Conservation (phyloP, 2,797 vertebrate species). For the Esox masquinongy region DNA sequence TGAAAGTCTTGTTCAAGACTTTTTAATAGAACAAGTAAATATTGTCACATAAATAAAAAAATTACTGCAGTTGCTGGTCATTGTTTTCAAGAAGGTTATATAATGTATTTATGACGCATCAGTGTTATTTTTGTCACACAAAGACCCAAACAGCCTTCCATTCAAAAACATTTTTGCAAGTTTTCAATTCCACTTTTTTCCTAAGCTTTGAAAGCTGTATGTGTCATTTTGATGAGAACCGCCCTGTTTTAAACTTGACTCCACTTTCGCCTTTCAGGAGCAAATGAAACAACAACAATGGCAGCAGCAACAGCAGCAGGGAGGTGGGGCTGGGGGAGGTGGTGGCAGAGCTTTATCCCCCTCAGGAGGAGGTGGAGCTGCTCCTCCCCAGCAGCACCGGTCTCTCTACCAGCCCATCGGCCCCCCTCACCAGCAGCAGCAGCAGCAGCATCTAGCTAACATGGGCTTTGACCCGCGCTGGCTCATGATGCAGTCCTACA, state of each 20-base stretch:
- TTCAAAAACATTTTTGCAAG: neutral
- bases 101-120: no score
- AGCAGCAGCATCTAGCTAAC: conserved; percentile 91
- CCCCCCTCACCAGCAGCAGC: conserved; percentile 82
- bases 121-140: no score
- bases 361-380: conserved; percentile 65
- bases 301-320: conserved; percentile 74
- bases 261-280: conserved; percentile 72
- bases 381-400: conserved; percentile 81
- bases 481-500: conserved; percentile 99
- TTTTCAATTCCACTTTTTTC: neutral
- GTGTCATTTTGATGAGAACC: neutral
- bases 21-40: no score
- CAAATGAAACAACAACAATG: conserved; percentile 95
- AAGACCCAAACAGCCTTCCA: no score
- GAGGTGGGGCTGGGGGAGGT: conserved; percentile 78
- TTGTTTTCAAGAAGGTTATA: no score
- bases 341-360: conserved; percentile 85
- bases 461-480: conserved; percentile 98
- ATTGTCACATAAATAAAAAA: no score
- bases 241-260: neutral
- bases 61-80: no score
- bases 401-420: conserved; percentile 94
- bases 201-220: neutral
- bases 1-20: no score